These are phyloP conservation scores for Pantherophis guttatus DNA, from an alignment of 2,113 vertebrate genomes.

Conservation along the genomic window DNA sequence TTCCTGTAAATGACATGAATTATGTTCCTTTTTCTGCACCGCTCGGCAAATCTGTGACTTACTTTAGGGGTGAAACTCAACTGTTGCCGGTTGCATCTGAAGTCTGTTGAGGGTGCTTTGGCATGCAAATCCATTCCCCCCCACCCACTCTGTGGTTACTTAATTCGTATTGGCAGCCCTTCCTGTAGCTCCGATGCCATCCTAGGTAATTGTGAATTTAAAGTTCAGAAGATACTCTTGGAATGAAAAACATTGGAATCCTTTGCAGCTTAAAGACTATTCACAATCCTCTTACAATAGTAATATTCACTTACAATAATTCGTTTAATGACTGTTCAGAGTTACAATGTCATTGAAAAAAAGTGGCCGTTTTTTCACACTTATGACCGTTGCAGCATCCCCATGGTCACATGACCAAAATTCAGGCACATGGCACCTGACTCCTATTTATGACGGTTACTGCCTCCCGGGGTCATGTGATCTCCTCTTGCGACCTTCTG, in stretches of 20 bases:
- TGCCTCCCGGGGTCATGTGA: no score
- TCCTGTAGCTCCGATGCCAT: background rate
- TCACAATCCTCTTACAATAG: background rate
- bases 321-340: background rate
- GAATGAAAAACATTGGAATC: background rate
- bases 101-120: background rate
- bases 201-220: background rate
- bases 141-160: background rate
- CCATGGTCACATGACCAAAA: no score
- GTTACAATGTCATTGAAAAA: background rate
- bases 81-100: background rate
- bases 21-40: background rate
- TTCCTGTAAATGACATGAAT: background rate
- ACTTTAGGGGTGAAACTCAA: background rate
- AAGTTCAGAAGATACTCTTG: background rate
- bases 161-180: background rate
- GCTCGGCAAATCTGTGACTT: background rate
- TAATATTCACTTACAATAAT: background rate
- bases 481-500: no score
- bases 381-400: background rate
- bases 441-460: no score
- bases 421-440: no score
- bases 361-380: background rate
- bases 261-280: background rate
- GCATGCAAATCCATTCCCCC: background rate